These are phyloP conservation scores for Rhynchopsitta pachyrhyncha DNA, from an alignment of 2,113 vertebrate species.

Conservation along the genomic window DNA sequence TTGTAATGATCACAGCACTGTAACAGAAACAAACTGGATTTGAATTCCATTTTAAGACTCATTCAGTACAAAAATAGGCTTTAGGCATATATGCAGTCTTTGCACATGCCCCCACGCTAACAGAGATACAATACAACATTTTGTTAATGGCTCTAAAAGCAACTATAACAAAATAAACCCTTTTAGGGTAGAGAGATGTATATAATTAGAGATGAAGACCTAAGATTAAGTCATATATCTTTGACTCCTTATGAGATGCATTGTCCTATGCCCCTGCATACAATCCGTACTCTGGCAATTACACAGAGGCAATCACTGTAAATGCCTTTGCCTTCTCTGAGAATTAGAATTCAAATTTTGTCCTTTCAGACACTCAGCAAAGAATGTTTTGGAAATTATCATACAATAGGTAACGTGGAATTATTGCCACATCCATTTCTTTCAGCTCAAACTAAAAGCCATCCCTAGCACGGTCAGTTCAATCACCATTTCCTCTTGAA, in stretches of 20 bases:
- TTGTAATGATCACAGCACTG: neutral
- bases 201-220: conserved; percentile 34
- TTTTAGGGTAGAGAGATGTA: neutral
- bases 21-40: conserved; percentile 9
- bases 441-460: neutral
- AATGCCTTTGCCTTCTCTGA: conserved; percentile 2
- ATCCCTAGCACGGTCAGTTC: neutral
- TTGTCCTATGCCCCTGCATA: conserved; percentile 6
- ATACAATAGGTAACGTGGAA: neutral
- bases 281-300: neutral
- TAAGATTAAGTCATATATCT: conserved; percentile 45
- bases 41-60: conserved; percentile 30
- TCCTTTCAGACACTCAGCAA: conserved; percentile 14
- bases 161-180: conserved; percentile 21
- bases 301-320: neutral
- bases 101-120: neutral
- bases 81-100: neutral
- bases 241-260: conserved; percentile 10
- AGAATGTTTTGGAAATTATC: neutral
- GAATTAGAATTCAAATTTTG: conserved; percentile 53
- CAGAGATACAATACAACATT: conserved; percentile 5
- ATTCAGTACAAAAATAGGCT: neutral
- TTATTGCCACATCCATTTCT: conserved; percentile 17
- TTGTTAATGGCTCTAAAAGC: conserved; percentile 34
- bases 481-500: neutral